Percentiles rank a stretch among this genome's conserved stretches.
phyloP scores from a whole-genome alignment of 23 tunicate species.

The Botrylloides violaceus region DNA sequence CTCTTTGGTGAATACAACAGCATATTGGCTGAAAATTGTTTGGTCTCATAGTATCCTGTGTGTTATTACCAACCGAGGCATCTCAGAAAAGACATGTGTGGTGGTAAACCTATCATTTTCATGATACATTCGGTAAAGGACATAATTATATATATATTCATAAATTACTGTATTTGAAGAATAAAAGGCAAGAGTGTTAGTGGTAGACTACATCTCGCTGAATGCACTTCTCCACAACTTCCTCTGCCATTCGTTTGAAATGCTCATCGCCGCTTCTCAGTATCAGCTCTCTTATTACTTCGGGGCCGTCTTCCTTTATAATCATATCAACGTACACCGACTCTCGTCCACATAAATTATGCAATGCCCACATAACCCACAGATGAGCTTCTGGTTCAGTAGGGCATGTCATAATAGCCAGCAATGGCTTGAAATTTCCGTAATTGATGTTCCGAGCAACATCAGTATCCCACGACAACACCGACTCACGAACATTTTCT shows the following conservation, averaged over 20 bases:
- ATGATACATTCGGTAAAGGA: no score
- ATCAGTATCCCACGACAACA: slow-evolving; percentile 43
- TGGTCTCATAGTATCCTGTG: no score
- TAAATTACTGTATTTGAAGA: no score
- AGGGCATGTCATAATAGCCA: background rate
- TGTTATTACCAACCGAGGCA: no score
- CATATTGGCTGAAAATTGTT: no score
- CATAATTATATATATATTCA: no score
- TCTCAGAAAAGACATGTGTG: no score
- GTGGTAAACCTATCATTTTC: no score
- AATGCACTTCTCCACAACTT: background rate
- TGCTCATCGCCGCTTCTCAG: background rate
- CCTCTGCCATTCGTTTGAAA: background rate
- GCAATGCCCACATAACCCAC: slow-evolving; percentile 27
- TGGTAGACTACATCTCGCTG: background rate
- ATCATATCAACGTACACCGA: background rate
- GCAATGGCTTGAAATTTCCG: slow-evolving; percentile 26
- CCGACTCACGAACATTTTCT: slow-evolving; percentile 27
- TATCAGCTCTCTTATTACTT: background rate
- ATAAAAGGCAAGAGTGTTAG: no score
- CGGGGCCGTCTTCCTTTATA: slow-evolving; percentile 11
- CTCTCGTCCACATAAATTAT: slow-evolving; percentile 13
- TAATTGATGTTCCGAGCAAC: slow-evolving; percentile 53
- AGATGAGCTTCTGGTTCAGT: slow-evolving; percentile 12
- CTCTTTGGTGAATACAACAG: no score